These are phyloP conservation scores for Eretmochelys imbricata DNA, from an alignment of 2,113 vertebrate genomes.

Conservation along the genomic window DNA sequence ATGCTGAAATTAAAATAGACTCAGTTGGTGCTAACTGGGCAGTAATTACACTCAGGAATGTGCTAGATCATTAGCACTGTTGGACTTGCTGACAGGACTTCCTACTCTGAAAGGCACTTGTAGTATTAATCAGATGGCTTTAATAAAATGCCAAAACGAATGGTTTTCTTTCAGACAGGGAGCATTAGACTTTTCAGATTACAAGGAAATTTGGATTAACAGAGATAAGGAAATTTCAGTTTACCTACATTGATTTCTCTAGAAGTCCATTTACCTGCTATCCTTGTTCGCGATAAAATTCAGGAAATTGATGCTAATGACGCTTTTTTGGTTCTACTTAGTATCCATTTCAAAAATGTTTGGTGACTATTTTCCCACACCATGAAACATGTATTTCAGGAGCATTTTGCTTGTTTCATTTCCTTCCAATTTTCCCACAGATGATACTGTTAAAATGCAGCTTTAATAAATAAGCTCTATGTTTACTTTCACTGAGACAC, in stretches of 20 bases:
- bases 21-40: background rate
- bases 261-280: background rate
- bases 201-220: background rate
- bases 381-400: background rate
- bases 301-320: rapidly evolving
- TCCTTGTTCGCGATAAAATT: background rate
- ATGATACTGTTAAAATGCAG: background rate
- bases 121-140: background rate
- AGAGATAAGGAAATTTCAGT: background rate
- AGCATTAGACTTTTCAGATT: background rate
- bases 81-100: background rate
- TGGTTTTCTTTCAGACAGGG: background rate
- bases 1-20: slow-evolving; percentile 1
- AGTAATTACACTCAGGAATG: slow-evolving; percentile 1
- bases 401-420: background rate
- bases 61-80: slow-evolving; percentile 1
- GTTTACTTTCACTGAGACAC: background rate
- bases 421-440: background rate
- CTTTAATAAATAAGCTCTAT: background rate
- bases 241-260: background rate
- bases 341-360: background rate
- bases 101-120: background rate
- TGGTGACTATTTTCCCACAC: background rate
- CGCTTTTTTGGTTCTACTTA: rapidly evolving
- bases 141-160: background rate